Conservation (phyloP, 1,140 invertebrate genomes). For the Globodera ellingtonae region DNA sequence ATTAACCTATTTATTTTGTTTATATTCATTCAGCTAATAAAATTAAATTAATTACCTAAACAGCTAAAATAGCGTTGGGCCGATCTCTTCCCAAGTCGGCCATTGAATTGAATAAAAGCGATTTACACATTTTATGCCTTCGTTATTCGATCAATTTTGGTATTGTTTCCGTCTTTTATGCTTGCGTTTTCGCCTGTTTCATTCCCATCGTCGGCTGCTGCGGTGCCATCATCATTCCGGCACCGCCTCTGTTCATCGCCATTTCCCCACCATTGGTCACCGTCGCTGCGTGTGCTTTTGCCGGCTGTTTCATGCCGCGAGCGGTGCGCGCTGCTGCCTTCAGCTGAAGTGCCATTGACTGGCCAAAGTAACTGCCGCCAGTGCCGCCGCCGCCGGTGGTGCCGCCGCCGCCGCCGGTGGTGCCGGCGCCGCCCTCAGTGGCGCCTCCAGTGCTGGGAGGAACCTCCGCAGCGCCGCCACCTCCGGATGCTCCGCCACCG, state of each 20-base stretch:
- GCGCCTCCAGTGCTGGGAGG: background rate
- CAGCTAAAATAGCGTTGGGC: no score
- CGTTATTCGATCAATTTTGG: no score
- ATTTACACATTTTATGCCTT: no score
- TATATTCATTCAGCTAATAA: background rate
- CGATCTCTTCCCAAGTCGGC: no score
- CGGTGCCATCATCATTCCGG: background rate
- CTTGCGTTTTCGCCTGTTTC: background rate
- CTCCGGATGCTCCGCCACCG: conserved; percentile 1
- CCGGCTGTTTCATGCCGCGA: no score
- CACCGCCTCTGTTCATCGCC: no score
- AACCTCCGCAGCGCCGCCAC: background rate
- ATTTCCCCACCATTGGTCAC: background rate
- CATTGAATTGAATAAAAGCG: no score
- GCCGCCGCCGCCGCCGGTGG: background rate
- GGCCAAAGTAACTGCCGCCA: background rate
- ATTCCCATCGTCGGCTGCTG: background rate
- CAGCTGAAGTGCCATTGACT: background rate
- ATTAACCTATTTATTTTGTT: no score
- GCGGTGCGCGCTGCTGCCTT: background rate
- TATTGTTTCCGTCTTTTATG: background rate
- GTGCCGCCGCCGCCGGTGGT: background rate
- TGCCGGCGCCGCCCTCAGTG: background rate
- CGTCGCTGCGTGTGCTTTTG: background rate
- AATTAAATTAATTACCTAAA: background rate